Evolutionary conservation across 2,888 invertebrate genomes (phyloP), one percentile per base, ranked within the genome.

Genomic region (Yponomeuta sedellus): DNA sequence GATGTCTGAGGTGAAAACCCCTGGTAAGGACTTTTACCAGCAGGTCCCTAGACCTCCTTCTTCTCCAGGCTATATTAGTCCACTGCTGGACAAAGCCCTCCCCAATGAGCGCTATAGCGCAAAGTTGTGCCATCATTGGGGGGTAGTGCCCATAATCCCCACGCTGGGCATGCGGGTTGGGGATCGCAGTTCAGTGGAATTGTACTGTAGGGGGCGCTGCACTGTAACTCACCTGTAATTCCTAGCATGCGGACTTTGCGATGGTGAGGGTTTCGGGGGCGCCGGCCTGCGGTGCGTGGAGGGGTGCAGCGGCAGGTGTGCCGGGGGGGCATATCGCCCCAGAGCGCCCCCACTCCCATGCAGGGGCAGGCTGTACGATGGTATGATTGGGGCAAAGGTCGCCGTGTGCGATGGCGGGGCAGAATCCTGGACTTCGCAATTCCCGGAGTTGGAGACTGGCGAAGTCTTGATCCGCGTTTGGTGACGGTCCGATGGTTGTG

Each of bases 391-490:
- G 16, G 89, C 86, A 64, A 90, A 91, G 1, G 89, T 83, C 19
- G 89, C 82, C 11, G 83, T 79, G 70, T 89, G 81, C 67, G 82
- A 80, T 58, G 77, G 81, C 59, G 76, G 85, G 44, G 92, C 92
- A 65, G 96, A 94, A 80, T 96, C 96, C 71, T 88, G 88, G 10
- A 74, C 82, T 67, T 91, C 90, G 68, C 89, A 88, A 69, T 80
- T 88, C 6, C 82, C 88, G n/a, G 88, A 81, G 2, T 84, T 88
- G 10, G 88, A 86, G 16, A 89, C 87, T 12, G 90, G 90, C 74
- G 90, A 90, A 19, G 90, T 88, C 76, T 91, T 91, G 56, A 90
- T 82, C 67, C 90, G 88, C 28, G 88, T 75, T 77, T 83, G 86
- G 72, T 88, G 89, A 66, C 89, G 89, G 62, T 89, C 89, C 22